Evolutionary conservation across 1,140 invertebrate species (phyloP), one percentile per base, ranked within the genome.

Genomic region (Helicoverpa zea): DNA sequence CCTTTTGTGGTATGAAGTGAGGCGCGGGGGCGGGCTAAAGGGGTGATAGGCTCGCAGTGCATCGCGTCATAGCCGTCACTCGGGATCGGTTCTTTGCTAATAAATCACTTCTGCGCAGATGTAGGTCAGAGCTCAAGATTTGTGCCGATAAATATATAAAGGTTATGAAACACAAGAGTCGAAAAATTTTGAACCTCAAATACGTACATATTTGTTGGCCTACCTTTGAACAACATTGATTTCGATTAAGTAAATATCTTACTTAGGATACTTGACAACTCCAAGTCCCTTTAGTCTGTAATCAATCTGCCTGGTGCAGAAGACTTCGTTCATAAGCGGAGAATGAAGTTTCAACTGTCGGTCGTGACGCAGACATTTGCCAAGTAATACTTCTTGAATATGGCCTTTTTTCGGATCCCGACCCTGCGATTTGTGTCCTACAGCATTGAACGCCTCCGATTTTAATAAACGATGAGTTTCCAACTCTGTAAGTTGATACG

Each of bases 401-500:
- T 56, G 54, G 13, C 3, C 35, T 12, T n/a, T 3, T 16, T 47
- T 47, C 30, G 5, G 2, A 16, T 13, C 35, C 43, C 14, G 63
- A 3, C 11, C 13, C n/a, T 30, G 29, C n/a, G 43, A 47, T 10
- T 66, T 66, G 43, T 35, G 30, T 16, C 35, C 35, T 3, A n/a
- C 16, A n/a, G 63, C 29, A 13, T 66, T 66, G 13, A 66, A 66
- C 0, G 43, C 18, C 7, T 35, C 63, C 29, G 63, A 66, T 47
- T 66, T 66, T 9, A 66, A 66, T 16, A 66, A 12, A 43, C 63
- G 63, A 11, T 66, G 29, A 16, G 43, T 66, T 66, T 66, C 63
- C 13, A 43, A 13, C 35, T 66, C 63, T 66, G 10, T 63, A 14
- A 29, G 3, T 29, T 13, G 13, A 63, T 63, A 13, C 29, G 29